Base-by-base conservation (phyloP, 2,888 invertebrate genomes). In the Xanthostigma xanthostigma region DNA sequence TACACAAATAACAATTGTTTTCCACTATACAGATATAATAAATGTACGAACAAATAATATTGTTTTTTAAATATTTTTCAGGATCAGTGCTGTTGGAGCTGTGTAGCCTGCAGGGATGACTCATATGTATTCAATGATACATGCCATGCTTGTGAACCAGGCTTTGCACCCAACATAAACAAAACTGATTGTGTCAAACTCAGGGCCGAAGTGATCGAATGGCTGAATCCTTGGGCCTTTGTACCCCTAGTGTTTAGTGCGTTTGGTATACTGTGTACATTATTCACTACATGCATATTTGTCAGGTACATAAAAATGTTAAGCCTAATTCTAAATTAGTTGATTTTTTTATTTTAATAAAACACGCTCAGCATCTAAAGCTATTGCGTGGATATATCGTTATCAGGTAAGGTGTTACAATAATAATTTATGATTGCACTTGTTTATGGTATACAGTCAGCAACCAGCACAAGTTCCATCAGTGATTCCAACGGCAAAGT, bases 61-160 rank as follows among this genome's bases (percentile, higher is more conserved):
- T 5, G 3, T n/a, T n/a, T 38, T 49, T 41, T 48, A 37, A 45
- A 36, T 45, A 12, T 39, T 49, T 43, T 58, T 11, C 57, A 74
- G 74, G 74, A 74, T 60, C 70, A 73, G 46, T 83, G 83, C 58
- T 83, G 83, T 59, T 84, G 82, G 83, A 74, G 73, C 35, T 84
- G 83, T 62, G 75, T 80, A 34, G 68, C 75, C 3, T 84, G 83
- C 60, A 69, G 75, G 36, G 76, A 76, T 47, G 74, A 76, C 52
- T 74, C 79, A 27, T 77, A 72, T 57, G 73, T 75, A 10, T 71
- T 70, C 59, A 76, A 79, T 60, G 75, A 75, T 59, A 78, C 75
- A 3, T 80, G 79, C 59, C 61, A 63, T 36, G 64, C 71, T 8
- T 80, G 80, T 56, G 62, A 64, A 14, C 69, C 72, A 11, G 78